Conservation (phyloP, 1,140 invertebrate species). For the Aphis craccivora region DNA sequence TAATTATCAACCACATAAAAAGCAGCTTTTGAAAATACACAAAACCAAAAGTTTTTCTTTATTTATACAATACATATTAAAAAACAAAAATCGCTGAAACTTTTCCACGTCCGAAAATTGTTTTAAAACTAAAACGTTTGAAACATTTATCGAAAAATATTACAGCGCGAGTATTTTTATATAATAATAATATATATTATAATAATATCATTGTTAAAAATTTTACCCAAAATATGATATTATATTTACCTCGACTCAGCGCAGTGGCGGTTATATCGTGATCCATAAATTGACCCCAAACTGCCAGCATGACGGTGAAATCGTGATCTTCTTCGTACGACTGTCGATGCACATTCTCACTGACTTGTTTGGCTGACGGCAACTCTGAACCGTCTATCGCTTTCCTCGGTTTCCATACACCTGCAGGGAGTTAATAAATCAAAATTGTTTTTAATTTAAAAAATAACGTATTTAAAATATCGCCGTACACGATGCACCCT, state of each 20-base stretch:
- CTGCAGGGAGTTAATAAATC: background rate
- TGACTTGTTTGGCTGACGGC: constrained; percentile 78
- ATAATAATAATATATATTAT: background rate
- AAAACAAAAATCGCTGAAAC: background rate
- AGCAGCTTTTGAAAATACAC: background rate
- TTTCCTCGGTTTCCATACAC: constrained; percentile 38
- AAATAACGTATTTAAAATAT: background rate
- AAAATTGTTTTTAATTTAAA: background rate
- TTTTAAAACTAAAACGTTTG: background rate
- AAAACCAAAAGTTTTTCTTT: constrained; percentile 1
- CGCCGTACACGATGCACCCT: too few species aligned
- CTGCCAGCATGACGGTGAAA: constrained; percentile 82
- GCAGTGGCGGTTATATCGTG: constrained; percentile 92
- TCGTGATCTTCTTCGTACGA: constrained; percentile 74
- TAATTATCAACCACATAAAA: background rate
- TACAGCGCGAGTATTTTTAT: background rate
- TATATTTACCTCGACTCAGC: constrained; percentile 69
- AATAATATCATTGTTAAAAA: background rate
- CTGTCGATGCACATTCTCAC: constrained; percentile 75
- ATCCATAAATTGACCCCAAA: constrained; percentile 96
- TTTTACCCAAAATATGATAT: background rate
- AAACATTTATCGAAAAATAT: background rate
- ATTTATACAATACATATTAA: background rate
- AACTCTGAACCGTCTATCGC: constrained; percentile 65
- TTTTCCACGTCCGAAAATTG: background rate